Conservation (phyloP, 2,113 vertebrate species). For the Sialia sialis region DNA sequence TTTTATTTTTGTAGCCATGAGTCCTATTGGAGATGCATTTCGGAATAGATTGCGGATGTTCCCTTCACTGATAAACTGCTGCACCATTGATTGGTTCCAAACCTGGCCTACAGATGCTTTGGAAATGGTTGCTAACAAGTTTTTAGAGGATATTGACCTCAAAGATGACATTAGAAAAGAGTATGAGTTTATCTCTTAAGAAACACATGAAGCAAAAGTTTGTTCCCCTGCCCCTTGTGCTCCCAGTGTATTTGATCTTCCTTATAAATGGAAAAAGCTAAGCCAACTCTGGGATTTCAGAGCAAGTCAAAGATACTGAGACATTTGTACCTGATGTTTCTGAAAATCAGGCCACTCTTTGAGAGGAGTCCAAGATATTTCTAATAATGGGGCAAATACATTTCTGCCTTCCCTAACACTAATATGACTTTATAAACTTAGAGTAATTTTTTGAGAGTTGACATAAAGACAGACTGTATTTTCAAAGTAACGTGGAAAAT, state of each 20-base stretch:
- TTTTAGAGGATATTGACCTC: conserved; percentile 88
- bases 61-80: conserved; percentile 93
- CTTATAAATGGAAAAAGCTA: neutral
- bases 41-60: conserved; percentile 91
- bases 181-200: conserved; percentile 68
- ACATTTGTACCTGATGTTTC: neutral
- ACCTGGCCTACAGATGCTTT: conserved; percentile 90
- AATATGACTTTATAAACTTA: neutral
- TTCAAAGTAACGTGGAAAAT: neutral
- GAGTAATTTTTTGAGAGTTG: neutral
- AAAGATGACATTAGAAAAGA: conserved; percentile 74
- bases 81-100: conserved; percentile 96
- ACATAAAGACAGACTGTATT: neutral
- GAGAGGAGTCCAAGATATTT: neutral
- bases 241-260: neutral
- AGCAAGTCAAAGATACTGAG: neutral
- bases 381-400: neutral
- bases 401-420: neutral
- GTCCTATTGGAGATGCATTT: conserved; percentile 91
- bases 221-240: rapidly evolving
- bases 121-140: conserved; percentile 92
- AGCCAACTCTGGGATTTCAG: neutral
- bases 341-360: neutral
- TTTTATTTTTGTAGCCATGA: conserved; percentile 80
- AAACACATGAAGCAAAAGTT: neutral